Base-by-base conservation (phyloP, 30 jellyfish, hydroid and myxozoan genomes). In the Nemopilema nomurai region DNA sequence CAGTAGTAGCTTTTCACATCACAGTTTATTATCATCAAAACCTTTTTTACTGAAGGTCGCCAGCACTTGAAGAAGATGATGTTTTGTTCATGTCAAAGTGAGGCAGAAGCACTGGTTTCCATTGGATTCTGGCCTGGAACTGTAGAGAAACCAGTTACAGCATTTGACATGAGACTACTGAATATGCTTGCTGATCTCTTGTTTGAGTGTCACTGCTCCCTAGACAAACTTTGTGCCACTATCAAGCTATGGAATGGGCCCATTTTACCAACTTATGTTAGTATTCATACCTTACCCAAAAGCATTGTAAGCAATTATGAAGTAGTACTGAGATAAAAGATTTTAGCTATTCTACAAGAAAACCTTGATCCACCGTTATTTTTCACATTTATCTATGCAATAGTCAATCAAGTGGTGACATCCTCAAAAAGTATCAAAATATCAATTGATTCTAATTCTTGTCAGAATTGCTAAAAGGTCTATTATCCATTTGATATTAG, bases 81-180 rank as follows among this genome's bases (percentile, higher is more conserved):
- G 6, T 74, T 74, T 24, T 74, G 84, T 49, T 4, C 32, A 18
- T 74, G 84, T 49, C 70, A 74, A 16, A 9, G 41, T 9, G 84
- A 29, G 4, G 71, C 84, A 74, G 84, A 74, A 18, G 84, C 84
- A 6, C 30, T 74, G 71, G 71, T 74, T 18, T 74, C 84, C 8
- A 74, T 74, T 70, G 84, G 84, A 74, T 74, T 74, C 30, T 74
- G 84, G 71, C 84, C 84, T 74, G 84, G 84, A 18, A 6, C 84
- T 9, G 28, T 74, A 13, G 71, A 74, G 8, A 19, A 27, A 41
- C 84, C 71, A 28, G 18, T 22, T 29, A 74, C 49, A 29, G 84
- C 72, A 17, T 74, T 74, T 74, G 84, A 74, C 16, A 4, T 74
- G 33, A 29, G 62, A 19, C 84, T 74, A 16, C 20, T 74, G 27